Evolutionary conservation across 1,140 invertebrate genomes (phyloP), one percentile per base, ranked within the genome.

Genomic region (Trachymyrmex cornetzi): DNA sequence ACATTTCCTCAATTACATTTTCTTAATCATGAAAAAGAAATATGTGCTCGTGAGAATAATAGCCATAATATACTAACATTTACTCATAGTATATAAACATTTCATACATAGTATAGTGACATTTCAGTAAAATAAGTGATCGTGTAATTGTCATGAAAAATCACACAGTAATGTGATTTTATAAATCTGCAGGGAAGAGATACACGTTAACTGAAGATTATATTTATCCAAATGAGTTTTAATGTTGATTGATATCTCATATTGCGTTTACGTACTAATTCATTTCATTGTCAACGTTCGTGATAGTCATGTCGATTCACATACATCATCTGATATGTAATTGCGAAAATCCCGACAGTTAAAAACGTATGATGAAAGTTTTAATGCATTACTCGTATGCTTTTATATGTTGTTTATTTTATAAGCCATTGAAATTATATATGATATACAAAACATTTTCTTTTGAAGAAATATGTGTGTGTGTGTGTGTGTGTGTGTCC

Each of bases 221-320:
- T 44, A 59, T 61, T 77, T 77, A 77, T 77, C 24, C 22, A 44
- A 16, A 77, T 24, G 30, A 77, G 14, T 63, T 77, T 77, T 27
- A 77, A 77, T 63, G 38, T 30, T 44, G 74, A 77, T 48, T 24
- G 16, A 77, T 48, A 24, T 48, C 16, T 61, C 55, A 34, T 77
- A 27, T 59, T 59, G 34, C 30, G 34, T 61, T 61, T 71, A 4
- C 16, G 22, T 53, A 34, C 6, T 57, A 77, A 38, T 16, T 61
- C 22, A 48, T 63, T 77, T 77, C 12, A 12, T 14, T 63, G 57
- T 77, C 57, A 44, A 77, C 38, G 38, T 63, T 61, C 48, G 38
- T 24, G 22, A 24, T 63, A 44, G 48, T 53, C n/a, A 27, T 44
- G 34, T 77, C 75, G 30, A 63, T 77, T 57, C 50, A 24, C 24